Evolutionary conservation across 1,140 invertebrate genomes (phyloP), one percentile per base, ranked within the genome.

Genomic region (Dendroctonus ponderosae): DNA sequence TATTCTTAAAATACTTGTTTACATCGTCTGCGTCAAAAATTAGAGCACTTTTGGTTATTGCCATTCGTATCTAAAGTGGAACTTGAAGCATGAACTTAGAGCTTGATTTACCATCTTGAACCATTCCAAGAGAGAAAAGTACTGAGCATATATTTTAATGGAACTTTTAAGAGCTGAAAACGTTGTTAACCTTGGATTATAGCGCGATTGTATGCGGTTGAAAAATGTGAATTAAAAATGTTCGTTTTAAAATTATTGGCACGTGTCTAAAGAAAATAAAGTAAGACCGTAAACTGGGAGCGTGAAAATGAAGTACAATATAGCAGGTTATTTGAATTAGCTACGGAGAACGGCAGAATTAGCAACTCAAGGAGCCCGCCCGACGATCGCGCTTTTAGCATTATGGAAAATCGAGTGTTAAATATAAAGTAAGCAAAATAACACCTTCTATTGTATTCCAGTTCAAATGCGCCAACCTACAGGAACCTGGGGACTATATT

Each of bases 401-500:
- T 51, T 51, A 63, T 49, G 42, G 41, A 63, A 67, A 67, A 70
- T 60, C 42, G 56, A 40, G 69, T 50, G 65, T 60, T 70, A 61
- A 63, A 15, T 39, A 60, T 65, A 57, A 68, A 65, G 48, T 61
- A 61, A 62, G 68, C 51, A 64, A 59, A 68, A 61, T 66, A 68
- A 70, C 68, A 70, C 68, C 68, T 66, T 51, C 67, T 66, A 70
- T 72, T 72, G 68, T 72, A 59, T 66, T 66, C 57, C 49, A 39
- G 48, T 60, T 61, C 46, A 41, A 49, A 26, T 65, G 60, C 12
- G 9, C 54, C 50, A 43, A 42, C 63, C 59, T 64, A 70, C 56
- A 43, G 65, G 39, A 44, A 40, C 15, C 40, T 51, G 54, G 43
- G 51, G 52, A 71, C 60, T 58, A 72, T 70, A 70, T 70, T 70